Evolutionary conservation across 2,888 invertebrate species (phyloP), one percentile per base, ranked within the genome.

Genomic region (Drosophila ustulata): DNA sequence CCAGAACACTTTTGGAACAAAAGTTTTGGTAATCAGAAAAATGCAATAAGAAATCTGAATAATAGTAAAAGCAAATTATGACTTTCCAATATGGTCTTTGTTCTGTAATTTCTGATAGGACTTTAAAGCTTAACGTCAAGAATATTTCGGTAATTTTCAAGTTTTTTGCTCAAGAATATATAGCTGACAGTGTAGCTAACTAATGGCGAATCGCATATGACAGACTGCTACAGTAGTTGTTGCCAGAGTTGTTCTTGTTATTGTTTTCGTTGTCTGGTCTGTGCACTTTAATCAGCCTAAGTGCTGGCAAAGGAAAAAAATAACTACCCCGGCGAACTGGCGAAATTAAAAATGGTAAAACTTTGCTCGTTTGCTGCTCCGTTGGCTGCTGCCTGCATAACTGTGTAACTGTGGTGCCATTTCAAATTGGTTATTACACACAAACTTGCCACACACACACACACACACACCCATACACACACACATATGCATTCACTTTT

Each of bases 201-300:
- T 67, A 75, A 81, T 82, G 82, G 82, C 46, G 55, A 65, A 65
- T n/a, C 55, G 56, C 61, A 55, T 55, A 64, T 75, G 75, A 75
- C 57, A 72, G 67, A 75, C 53, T 37, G 66, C 57, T 71, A 71
- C 46, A 64, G 45, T 55, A 46, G 69, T 74, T 64, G 58, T 65
- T 47, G 57, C 43, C 53, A 55, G 51, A 34, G 75, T 45, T 70
- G 69, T 61, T 50, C 32, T 62, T 71, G 46, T 34, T 58, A 67
- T 34, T 50, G 41, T 52, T 62, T 45, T 57, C 70, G 45, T 49
- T 65, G 77, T 34, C 73, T 61, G 70, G 73, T 66, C 78, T 79
- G 68, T 84, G 85, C 85, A 79, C 80, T 83, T 88, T 88, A 83
- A 83, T 83, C 83, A 88, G 88, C 71, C 88, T 84, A 87, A 83